Percentiles rank a stretch among this genome's conserved stretches.
Conservation (phyloP, 2,888 invertebrate genomes). For the Catotricha subobsoleta region DNA sequence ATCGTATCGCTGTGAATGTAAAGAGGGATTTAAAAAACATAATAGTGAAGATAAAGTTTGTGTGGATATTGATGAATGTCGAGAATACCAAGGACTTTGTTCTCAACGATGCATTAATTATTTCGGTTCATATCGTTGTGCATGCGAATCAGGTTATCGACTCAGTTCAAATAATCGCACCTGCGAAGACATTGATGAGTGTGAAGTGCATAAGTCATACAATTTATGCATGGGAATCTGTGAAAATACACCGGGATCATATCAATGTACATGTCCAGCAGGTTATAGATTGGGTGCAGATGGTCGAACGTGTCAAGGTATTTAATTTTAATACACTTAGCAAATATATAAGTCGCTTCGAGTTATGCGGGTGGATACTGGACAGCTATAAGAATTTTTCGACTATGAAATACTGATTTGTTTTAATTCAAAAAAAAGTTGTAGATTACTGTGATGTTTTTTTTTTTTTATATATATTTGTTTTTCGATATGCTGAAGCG, state of each 20-base stretch:
- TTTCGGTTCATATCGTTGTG: constrained; percentile 79
- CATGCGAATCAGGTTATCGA: constrained; percentile 69
- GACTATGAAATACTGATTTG: too few species aligned
- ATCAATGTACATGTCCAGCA: constrained; percentile 57
- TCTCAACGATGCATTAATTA: constrained; percentile 80
- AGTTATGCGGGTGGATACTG: too few species aligned
- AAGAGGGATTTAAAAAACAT: constrained; percentile 51
- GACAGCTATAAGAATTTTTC: too few species aligned
- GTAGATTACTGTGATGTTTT: too few species aligned
- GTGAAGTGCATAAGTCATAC: constrained; percentile 53
- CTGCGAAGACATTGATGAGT: constrained; percentile 67
- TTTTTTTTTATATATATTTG: too few species aligned
- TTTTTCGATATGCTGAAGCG: too few species aligned
- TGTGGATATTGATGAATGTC: constrained; percentile 56
- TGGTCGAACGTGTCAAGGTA: constrained; percentile 65
- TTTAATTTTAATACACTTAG: too few species aligned
- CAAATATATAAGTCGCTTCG: too few species aligned
- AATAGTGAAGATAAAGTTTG: constrained; percentile 18
- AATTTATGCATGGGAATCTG: constrained; percentile 60
- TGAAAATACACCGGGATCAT: constrained; percentile 74
- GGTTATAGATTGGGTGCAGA: constrained; percentile 62
- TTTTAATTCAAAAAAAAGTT: too few species aligned
- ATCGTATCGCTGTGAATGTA: constrained; percentile 66
- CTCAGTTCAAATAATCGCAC: constrained; percentile 47
- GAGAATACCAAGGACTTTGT: constrained; percentile 38